Evolutionary conservation across 2,113 vertebrate genomes (phyloP).

Genomic region (Epinephelus cyanopodus): DNA sequence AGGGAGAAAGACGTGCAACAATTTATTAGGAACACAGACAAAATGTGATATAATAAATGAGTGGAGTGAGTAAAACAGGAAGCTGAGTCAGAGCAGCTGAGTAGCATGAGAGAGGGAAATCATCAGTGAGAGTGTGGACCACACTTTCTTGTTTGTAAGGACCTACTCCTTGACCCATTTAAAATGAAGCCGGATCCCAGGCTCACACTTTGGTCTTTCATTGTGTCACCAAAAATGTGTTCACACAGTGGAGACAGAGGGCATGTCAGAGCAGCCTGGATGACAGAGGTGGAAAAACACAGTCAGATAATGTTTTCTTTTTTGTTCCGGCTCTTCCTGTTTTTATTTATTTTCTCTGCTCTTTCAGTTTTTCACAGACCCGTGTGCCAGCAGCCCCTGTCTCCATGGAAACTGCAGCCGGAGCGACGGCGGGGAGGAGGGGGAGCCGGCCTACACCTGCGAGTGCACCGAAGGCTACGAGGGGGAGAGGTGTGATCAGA

Average conservation of each 20-base stretch:
- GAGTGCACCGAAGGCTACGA: constrained; percentile 89
- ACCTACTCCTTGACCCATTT: neutral
- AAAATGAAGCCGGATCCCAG: neutral
- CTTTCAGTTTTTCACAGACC: constrained; percentile 91
- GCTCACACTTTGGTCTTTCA: constrained; percentile 2
- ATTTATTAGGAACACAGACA: constrained; percentile 7
- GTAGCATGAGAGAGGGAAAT: constrained; percentile 20
- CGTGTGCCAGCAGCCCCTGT: constrained; percentile 95
- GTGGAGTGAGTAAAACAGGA: neutral
- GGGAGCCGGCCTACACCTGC: constrained; percentile 87
- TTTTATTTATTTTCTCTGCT: constrained; percentile 64
- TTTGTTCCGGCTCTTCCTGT: constrained; percentile 2
- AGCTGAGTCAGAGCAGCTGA: constrained; percentile 55
- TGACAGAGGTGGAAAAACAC: constrained; percentile 1
- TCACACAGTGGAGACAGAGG: neutral
- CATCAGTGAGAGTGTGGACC: constrained; percentile 19
- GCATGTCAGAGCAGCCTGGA: neutral
- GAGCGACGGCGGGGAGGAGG: constrained; percentile 58
- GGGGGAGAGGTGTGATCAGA: constrained; percentile 88
- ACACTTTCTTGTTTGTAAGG: constrained; percentile 31
- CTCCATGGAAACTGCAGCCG: constrained; percentile 96
- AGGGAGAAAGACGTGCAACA: neutral
- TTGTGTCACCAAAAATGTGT: neutral
- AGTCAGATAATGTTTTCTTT: constrained; percentile 15
- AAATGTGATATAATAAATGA: constrained; percentile 39